Base-by-base conservation (phyloP, 1,140 invertebrate species). In the Sesamia nonagrioides region DNA sequence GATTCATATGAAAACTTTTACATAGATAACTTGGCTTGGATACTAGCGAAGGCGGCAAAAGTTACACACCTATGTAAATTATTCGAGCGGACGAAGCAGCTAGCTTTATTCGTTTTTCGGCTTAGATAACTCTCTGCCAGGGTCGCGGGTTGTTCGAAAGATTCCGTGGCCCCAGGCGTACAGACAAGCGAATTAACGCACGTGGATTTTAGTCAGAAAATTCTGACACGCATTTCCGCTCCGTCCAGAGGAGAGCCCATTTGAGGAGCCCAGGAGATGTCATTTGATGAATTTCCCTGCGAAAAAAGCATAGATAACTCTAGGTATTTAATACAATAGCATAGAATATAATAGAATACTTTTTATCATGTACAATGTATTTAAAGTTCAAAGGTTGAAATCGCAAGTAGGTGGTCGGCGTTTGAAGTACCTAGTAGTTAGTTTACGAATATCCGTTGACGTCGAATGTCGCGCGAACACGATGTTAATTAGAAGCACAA, bases 391-490 rank as follows among this genome's bases (percentile, higher is more conserved):
- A 48, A 69, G 35, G 42, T 42, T 13, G 21, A 42, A 48, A 27
- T 37, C 33, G 37, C 68, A 37, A 54, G 48, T 71, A 35, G 15
- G 42, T 54, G 17, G 68, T 35, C 48, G 68, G 1, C 27, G 48
- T 54, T 52, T 66, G 61, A 71, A 35, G 48, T 35, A n/a, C n/a
- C n/a, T n/a, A 54, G 68, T 71, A 54, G 48, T 71, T 71, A 71
- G 68, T 71, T 37, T 37, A 54, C 48, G 48, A 52, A 71, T 48
- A 69, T 69, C 68, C 48, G 48, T 4, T 54, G 48, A 37, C 68
- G 48, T 33, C 48, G 50, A 71, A 37, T 71, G 33, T 71, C 68
- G 27, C 15, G 17, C 42, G 42, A 50, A 69, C 68, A 54, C 68
- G 68, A 52, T 11, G 48, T 54, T 71, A 71, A 71, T 71, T 71